Percentiles rank a stretch among this genome's conserved stretches.
Evolutionary conservation across 2,113 vertebrate species (phyloP).

Genomic region (rabbit (Oryctolagus cuniculus)): DNA sequence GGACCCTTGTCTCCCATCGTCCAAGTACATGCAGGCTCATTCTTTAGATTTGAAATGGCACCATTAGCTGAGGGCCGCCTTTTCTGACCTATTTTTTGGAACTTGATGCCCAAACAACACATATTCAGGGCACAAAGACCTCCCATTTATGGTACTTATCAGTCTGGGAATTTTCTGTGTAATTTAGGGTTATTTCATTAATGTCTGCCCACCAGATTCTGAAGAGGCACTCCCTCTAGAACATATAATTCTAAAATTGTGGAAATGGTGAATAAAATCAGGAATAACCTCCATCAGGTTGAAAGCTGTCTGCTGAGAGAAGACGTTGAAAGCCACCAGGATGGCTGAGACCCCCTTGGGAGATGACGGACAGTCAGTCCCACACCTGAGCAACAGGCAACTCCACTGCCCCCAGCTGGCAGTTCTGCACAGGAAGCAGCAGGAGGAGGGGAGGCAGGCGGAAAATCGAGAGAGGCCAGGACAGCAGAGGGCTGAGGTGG

Average conservation of each 20-base stretch:
- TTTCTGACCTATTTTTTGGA: not conserved
- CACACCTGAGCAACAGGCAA: not conserved
- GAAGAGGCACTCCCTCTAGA: not conserved
- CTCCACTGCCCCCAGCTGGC: not conserved
- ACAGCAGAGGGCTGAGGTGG: not conserved
- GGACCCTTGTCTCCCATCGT: not conserved
- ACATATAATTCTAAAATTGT: not conserved
- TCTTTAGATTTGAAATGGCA: not conserved
- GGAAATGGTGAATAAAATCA: not conserved
- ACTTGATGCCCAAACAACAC: not conserved
- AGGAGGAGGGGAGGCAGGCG: not conserved
- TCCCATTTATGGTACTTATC: not conserved
- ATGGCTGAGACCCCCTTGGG: not conserved
- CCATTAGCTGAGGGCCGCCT: not conserved
- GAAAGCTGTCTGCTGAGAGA: not conserved
- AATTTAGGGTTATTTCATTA: not conserved
- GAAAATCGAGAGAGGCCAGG: not conserved
- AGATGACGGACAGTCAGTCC: not conserved
- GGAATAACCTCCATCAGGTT: not conserved
- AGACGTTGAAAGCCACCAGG: not conserved
- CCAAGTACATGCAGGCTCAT: not conserved
- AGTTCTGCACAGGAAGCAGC: not conserved
- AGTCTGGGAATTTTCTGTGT: not conserved
- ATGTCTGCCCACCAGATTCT: not conserved
- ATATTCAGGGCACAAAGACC: not conserved